These are phyloP conservation scores for Spicauda simplicius DNA, from an alignment of 2,888 invertebrate species.

Conservation along the genomic window DNA sequence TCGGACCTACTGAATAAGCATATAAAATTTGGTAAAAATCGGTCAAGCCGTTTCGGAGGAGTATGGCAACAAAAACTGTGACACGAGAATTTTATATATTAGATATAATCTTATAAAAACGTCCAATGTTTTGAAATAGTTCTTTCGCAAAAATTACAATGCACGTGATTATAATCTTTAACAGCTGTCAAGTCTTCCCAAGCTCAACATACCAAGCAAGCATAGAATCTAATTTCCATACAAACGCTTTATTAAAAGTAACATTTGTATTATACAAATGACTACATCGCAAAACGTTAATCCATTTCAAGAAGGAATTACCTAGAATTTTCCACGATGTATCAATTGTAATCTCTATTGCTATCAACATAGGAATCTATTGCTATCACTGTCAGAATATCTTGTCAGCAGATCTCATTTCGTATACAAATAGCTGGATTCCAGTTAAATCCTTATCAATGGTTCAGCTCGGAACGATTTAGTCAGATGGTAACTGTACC, in stretches of 20 bases:
- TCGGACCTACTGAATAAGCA: no score
- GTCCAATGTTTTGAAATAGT: not conserved
- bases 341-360: conserved; percentile 18
- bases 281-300: not conserved
- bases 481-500: conserved; percentile 17
- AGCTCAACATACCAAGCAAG: no score
- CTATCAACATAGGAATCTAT: not conserved
- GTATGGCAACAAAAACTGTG: no score
- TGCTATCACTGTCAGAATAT: not conserved
- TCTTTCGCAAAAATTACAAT: not conserved
- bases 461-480: conserved; percentile 17
- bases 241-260: not conserved
- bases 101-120: not conserved
- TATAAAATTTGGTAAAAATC: no score
- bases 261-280: not conserved
- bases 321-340: conserved; percentile 11
- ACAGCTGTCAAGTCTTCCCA: no score
- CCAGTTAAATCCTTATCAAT: conserved; percentile 32
- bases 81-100: no score
- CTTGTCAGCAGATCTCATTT: conserved; percentile 33
- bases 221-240: not conserved
- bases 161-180: no score
- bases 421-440: conserved; percentile 32
- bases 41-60: no score
- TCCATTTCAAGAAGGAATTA: conserved; percentile 13